phyloP scores from a whole-genome alignment of 2,888 invertebrate genomes.

The Plemyria rubiginata region DNA sequence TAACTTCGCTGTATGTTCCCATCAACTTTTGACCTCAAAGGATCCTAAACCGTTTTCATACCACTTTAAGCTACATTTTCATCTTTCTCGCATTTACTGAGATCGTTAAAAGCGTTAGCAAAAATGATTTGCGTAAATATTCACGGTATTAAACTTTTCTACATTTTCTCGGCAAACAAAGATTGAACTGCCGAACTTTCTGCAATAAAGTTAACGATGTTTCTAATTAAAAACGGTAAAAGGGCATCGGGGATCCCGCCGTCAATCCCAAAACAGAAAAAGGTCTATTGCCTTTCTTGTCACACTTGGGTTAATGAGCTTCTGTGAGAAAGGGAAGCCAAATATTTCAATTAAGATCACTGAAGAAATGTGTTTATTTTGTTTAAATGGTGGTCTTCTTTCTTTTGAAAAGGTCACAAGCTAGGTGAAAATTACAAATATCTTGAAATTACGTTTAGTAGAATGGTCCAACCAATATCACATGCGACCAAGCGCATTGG shows the following conservation, averaged over 20 bases:
- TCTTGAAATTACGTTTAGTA: too few relatives aligned
- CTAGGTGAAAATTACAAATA: not conserved
- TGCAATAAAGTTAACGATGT: constrained; percentile 52
- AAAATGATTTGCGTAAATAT: constrained; percentile 35
- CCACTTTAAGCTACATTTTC: constrained; percentile 22
- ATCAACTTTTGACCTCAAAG: constrained; percentile 9
- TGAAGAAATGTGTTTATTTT: constrained; percentile 57
- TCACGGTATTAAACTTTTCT: constrained; percentile 55
- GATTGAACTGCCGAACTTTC: constrained; percentile 49
- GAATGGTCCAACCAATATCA: too few relatives aligned
- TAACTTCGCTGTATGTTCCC: not conserved
- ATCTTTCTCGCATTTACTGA: constrained; percentile 21
- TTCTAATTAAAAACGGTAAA: constrained; percentile 56
- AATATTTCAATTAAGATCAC: constrained; percentile 56
- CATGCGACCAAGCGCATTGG: too few relatives aligned
- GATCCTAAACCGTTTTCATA: constrained; percentile 13
- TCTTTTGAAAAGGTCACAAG: constrained; percentile 35
- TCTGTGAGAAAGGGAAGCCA: constrained; percentile 45
- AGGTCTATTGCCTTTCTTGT: constrained; percentile 44
- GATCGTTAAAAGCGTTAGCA: constrained; percentile 33
- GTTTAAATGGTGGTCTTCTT: constrained; percentile 50
- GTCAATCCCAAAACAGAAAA: constrained; percentile 58
- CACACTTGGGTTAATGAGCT: constrained; percentile 45
- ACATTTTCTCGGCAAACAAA: constrained; percentile 56
- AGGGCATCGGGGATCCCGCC: constrained; percentile 52